Base-by-base conservation (phyloP, 2,888 invertebrate genomes). In the Liopterus haemorrhoidalis region DNA sequence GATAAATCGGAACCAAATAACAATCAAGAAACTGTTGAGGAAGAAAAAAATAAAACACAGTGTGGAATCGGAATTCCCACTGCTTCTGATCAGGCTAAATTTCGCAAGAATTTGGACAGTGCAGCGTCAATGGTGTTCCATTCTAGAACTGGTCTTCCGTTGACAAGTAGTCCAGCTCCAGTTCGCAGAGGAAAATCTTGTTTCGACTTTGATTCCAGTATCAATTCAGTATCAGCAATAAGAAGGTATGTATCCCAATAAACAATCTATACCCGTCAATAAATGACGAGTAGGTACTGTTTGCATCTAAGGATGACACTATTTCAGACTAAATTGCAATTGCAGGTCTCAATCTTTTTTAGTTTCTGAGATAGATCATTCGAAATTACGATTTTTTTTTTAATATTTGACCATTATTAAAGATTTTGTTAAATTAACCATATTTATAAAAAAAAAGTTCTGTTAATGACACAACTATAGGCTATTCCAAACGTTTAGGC, bases 81-180 rank as follows among this genome's bases (percentile, higher is more conserved):
- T 1, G 76, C 79, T 0, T 72, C 75, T 20, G 85, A 85, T 53
- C 79, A 83, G 68, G 82, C 81, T 41, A 73, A 78, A 50, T 87
- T 88, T 59, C 71, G 85, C 5, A 79, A 81, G 62, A 78, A 82
- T 20, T 71, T 89, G 57, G 85, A 82, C 57, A 84, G 81, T 35
- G 86, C 88, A 0, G 82, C 88, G 1, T 83, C 81, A 0, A 84
- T 88, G 81, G 82, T 89, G 54, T 90, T 90, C 65, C 86, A 88
- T 64, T 75, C 81, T 19, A 74, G 81, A 56, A 88, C 87, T 9
- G 89, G 89, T 0, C 70, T 90, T 39, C 90, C 90, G 0, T 68
- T 89, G 31, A 87, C 88, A 1, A 89, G 89, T 24, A 89, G 88
- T 64, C 91, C 91, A 0, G 91, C 90, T 2, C 91, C 91, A 0